These are phyloP conservation scores for Aegithalos caudatus DNA, from an alignment of 2,113 vertebrate species.

Conservation along the genomic window DNA sequence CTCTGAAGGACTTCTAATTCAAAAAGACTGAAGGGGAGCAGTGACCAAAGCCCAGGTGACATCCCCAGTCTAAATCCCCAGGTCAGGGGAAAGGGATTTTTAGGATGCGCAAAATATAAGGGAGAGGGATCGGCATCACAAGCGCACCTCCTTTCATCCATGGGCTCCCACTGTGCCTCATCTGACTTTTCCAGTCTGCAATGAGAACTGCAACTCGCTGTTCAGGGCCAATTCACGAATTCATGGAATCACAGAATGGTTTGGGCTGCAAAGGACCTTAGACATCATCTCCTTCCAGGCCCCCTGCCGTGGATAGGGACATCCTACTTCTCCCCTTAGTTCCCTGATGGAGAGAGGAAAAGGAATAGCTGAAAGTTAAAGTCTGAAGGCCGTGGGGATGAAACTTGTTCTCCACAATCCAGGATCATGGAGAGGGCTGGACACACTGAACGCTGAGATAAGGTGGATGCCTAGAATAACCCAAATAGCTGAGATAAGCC, in stretches of 20 bases:
- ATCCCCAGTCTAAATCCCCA: neutral
- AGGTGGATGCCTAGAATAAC: neutral
- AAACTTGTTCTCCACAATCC: neutral
- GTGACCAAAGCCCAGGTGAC: neutral
- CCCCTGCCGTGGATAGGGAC: accelerated
- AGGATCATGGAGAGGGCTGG: neutral
- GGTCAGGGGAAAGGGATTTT: neutral
- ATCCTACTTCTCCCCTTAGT: neutral
- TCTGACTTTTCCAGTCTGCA: neutral
- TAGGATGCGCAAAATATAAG: neutral
- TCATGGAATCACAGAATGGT: neutral
- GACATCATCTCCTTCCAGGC: neutral
- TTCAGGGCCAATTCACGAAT: neutral
- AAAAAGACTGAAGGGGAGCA: neutral
- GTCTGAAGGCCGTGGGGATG: neutral
- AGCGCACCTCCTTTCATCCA: neutral
- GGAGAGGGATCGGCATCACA: neutral
- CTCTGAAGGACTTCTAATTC: neutral
- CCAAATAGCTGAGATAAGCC: constrained; percentile 38
- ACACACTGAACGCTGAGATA: neutral
- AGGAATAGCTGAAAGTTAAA: neutral
- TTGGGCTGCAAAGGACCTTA: neutral
- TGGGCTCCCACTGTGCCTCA: neutral
- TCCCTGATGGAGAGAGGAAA: neutral
- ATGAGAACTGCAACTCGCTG: neutral